A percentile compares a stretch with the other conserved stretches of the same genome.
Conservation (phyloP, 2,113 vertebrate genomes). For the Oreocharis arfaki region DNA sequence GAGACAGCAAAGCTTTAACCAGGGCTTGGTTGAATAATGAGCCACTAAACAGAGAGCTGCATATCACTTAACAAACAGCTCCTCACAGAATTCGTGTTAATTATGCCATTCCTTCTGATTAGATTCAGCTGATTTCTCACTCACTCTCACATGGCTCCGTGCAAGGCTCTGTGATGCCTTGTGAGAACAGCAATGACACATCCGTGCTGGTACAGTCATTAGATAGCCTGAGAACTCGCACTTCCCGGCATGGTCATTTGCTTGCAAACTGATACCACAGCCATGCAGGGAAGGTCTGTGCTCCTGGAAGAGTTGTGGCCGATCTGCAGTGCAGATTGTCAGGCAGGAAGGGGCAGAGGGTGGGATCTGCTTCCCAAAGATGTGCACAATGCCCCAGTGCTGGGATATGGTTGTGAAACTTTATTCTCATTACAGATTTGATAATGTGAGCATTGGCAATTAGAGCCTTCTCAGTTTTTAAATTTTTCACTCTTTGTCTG, state of each 20-base stretch:
- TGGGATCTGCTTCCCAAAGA: neutral
- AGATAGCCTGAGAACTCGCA: neutral
- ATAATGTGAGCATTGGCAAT: neutral
- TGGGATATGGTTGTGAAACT: neutral
- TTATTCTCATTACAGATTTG: neutral
- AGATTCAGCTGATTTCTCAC: slow-evolving; percentile 54
- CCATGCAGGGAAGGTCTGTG: neutral
- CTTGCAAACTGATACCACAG: neutral
- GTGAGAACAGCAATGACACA: slow-evolving; percentile 24
- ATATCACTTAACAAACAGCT: neutral
- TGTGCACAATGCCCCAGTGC: neutral
- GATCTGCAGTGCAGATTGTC: neutral
- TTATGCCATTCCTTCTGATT: slow-evolving; percentile 32
- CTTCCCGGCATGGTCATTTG: neutral
- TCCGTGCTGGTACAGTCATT: neutral
- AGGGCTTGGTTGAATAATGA: neutral
- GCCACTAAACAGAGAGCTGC: neutral
- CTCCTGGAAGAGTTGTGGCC: neutral
- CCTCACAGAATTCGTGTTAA: slow-evolving; percentile 1
- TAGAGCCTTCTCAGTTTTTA: neutral
- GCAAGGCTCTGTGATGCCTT: neutral
- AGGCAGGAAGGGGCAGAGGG: neutral
- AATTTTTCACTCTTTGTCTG: neutral
- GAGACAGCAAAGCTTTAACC: neutral
- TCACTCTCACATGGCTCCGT: slow-evolving; percentile 24